Conservation (phyloP, 2,888 invertebrate species). For the Watsonalla binaria region DNA sequence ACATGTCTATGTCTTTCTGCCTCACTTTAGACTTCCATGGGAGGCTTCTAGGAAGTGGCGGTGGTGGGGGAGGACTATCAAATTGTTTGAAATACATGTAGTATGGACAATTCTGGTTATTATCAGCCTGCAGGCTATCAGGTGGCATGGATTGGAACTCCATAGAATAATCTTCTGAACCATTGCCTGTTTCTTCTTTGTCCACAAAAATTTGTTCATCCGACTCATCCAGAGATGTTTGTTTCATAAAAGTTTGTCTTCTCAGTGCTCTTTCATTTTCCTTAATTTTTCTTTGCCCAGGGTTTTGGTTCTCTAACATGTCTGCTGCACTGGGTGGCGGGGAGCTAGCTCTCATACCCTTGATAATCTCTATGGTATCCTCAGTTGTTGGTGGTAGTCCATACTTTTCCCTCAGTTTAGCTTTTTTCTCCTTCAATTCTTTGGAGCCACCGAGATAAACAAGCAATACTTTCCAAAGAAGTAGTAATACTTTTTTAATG, state of each 20-base stretch:
- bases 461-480: constrained; percentile 97
- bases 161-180: constrained; percentile 80
- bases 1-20: constrained; percentile 94
- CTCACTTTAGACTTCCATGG: constrained; percentile 98
- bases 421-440: constrained; percentile 87
- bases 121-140: constrained; percentile 54
- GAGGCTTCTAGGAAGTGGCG: constrained; percentile 80
- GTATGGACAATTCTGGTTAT: constrained; percentile 59
- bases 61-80: constrained; percentile 70
- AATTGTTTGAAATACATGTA: constrained; percentile 67
- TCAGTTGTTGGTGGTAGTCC: constrained; percentile 89
- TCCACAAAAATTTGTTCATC: constrained; percentile 86
- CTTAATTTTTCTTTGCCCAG: constrained; percentile 80
- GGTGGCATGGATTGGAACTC: constrained; percentile 76
- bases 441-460: constrained; percentile 95
- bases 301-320: constrained; percentile 90
- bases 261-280: constrained; percentile 82
- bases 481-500: constrained; percentile 96
- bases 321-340: constrained; percentile 96
- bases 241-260: constrained; percentile 91
- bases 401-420: constrained; percentile 81
- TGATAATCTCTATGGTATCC: constrained; percentile 96
- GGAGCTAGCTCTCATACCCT: constrained; percentile 95
- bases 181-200: constrained; percentile 81
- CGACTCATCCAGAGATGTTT: constrained; percentile 92